Percentiles rank a stretch among this genome's conserved stretches.
Conservation (phyloP, 2,888 invertebrate genomes). For the Drosophila colorata region DNA sequence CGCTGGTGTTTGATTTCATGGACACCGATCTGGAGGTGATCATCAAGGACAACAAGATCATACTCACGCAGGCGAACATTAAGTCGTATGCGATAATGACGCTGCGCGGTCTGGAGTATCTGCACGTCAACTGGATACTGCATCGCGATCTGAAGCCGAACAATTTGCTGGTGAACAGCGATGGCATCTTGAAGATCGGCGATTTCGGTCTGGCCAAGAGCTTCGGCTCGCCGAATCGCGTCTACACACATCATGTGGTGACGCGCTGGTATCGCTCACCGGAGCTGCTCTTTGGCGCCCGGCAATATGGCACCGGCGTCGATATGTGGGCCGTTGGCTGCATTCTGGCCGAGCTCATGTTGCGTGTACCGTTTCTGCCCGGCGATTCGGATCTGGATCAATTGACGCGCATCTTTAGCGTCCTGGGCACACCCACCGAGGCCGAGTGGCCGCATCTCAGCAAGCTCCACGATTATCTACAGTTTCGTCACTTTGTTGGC, state of each 20-base stretch:
- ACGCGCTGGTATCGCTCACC: conserved; percentile 97
- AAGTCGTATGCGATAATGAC: conserved; percentile 99
- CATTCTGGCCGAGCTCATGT: conserved; percentile 96
- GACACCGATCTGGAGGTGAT: conserved; percentile 99
- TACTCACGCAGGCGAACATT: conserved; percentile 95
- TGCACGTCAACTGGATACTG: conserved; percentile 98
- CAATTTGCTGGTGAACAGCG: conserved; percentile 96
- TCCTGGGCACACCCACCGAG: conserved; percentile 96
- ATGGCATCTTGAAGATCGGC: conserved; percentile 97
- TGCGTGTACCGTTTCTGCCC: conserved; percentile 96
- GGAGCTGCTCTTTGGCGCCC: conserved; percentile 97
- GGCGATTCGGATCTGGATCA: conserved; percentile 99
- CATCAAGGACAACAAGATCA: conserved; percentile 94
- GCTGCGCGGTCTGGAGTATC: conserved; percentile 95
- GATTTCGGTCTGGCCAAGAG: conserved; percentile 99
- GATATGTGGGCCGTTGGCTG: conserved; percentile 99
- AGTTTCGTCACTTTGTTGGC: conserved; percentile 94
- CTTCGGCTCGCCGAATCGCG: conserved; percentile 97
- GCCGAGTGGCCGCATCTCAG: conserved; percentile 95
- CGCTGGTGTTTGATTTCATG: conserved; percentile 99
- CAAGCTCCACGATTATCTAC: conserved; percentile 94
- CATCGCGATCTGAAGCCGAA: conserved; percentile 99
- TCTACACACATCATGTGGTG: conserved; percentile 99
- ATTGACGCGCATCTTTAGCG: conserved; percentile 96
- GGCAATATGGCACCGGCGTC: conserved; percentile 97